Evolutionary conservation across 2,888 invertebrate species (phyloP).

Genomic region (Cheilosia urbana): DNA sequence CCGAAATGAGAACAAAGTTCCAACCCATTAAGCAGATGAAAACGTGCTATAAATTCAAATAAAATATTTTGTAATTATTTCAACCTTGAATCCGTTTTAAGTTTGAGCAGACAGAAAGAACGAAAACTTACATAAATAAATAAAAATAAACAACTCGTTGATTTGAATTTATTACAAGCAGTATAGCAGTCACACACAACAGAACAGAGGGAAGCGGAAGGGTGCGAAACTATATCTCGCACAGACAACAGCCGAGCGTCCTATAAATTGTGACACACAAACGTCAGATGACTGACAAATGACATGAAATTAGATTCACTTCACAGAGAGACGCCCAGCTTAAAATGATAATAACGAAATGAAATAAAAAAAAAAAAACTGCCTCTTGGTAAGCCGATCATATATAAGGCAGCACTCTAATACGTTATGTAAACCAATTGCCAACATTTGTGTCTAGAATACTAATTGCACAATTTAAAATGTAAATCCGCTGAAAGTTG

Average conservation of each 20-base stretch:
- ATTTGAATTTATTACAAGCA: constrained; percentile 61
- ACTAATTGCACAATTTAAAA: constrained; percentile 44
- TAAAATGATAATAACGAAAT: constrained; percentile 19
- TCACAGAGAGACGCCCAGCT: constrained; percentile 39
- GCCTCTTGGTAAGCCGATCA: constrained; percentile 36
- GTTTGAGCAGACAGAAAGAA: constrained; percentile 10
- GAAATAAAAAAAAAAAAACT: constrained; percentile 18
- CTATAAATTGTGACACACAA: constrained; percentile 51
- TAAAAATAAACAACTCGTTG: constrained; percentile 53
- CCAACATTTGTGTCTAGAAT: constrained; percentile 56
- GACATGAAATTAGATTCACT: constrained; percentile 55
- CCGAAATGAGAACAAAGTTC: constrained; percentile 15
- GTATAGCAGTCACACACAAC: neutral
- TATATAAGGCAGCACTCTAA: constrained; percentile 32
- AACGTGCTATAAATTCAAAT: constrained; percentile 21
- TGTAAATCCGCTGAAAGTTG: constrained; percentile 23
- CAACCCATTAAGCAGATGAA: neutral
- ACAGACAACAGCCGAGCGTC: constrained; percentile 30
- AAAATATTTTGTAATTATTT: constrained; percentile 57
- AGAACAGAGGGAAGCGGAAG: too few relatives aligned
- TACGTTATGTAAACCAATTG: constrained; percentile 63
- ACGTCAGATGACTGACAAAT: constrained; percentile 59
- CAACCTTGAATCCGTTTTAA: constrained; percentile 61
- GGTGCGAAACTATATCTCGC: constrained; percentile 47
- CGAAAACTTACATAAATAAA: constrained; percentile 41